phyloP scores from a whole-genome alignment of 2,113 vertebrate species.

The Alligator sinensis region DNA sequence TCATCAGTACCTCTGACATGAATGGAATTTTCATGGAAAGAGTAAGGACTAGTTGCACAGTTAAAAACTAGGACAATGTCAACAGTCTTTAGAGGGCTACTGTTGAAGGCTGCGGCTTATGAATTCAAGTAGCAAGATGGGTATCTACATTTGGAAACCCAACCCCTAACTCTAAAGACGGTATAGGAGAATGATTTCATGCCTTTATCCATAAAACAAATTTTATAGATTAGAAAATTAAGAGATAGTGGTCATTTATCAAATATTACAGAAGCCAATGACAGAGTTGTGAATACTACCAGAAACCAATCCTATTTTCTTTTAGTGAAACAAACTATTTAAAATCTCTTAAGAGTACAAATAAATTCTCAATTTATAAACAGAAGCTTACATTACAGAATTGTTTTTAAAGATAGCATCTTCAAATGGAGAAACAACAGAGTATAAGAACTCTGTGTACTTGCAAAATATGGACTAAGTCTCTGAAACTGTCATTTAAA shows the following conservation, averaged over 20 bases:
- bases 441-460: not conserved
- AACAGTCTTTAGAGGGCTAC: not conserved
- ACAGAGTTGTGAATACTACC: not conserved
- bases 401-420: not conserved
- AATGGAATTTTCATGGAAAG: no score
- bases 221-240: not conserved
- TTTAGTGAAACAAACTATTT: not conserved
- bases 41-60: no score
- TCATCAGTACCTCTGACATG: no score
- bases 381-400: not conserved
- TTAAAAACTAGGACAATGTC: no score
- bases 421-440: not conserved
- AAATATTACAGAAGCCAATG: not conserved
- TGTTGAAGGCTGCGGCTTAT: not conserved
- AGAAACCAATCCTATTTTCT: not conserved
- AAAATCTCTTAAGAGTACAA: not conserved
- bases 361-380: not conserved
- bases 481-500: not conserved
- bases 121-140: not conserved
- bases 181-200: no score
- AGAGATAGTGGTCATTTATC: not conserved
- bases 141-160: not conserved
- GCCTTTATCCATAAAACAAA: accelerated
- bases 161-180: no score
- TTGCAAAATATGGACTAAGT: not conserved